These are phyloP conservation scores for Chaetophractus vellerosus DNA, from an alignment of 2,797 vertebrate genomes.

Conservation along the genomic window DNA sequence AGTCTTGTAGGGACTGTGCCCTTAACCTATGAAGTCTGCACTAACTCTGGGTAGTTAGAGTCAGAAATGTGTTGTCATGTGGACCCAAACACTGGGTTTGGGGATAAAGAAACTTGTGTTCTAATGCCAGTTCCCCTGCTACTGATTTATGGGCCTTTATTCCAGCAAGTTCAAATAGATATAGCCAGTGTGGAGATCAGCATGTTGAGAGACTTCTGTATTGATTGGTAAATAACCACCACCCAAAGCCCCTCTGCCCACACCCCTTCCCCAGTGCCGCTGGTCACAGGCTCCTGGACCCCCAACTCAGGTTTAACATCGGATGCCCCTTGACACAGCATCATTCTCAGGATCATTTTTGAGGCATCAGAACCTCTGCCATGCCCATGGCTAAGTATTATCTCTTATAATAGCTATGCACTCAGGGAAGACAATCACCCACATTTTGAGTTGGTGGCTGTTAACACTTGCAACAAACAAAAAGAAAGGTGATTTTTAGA, in stretches of 20 bases:
- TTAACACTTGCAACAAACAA: background rate
- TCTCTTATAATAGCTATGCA: background rate
- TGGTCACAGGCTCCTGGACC: background rate
- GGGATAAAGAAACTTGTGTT: conserved; percentile 25
- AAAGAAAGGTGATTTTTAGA: background rate
- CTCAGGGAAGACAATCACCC: background rate
- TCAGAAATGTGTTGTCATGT: too few relatives aligned
- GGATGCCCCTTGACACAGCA: background rate
- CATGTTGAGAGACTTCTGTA: background rate
- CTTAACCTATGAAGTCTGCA: too few relatives aligned
- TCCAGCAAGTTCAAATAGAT: background rate
- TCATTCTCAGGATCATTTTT: background rate
- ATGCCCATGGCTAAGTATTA: background rate
- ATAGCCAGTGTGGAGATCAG: background rate
- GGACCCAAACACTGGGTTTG: background rate
- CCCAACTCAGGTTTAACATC: background rate
- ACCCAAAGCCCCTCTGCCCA: background rate
- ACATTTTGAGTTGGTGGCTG: background rate
- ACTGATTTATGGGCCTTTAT: background rate
- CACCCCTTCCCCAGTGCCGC: background rate
- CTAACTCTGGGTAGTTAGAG: too few relatives aligned
- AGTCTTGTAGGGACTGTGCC: too few relatives aligned
- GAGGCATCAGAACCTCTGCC: background rate
- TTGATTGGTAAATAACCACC: background rate
- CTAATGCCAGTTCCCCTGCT: background rate